Evolutionary conservation across 2,797 vertebrate genomes (phyloP), one percentile per base, ranked within the genome.

Genomic region (Pogonophryne albipinna): DNA sequence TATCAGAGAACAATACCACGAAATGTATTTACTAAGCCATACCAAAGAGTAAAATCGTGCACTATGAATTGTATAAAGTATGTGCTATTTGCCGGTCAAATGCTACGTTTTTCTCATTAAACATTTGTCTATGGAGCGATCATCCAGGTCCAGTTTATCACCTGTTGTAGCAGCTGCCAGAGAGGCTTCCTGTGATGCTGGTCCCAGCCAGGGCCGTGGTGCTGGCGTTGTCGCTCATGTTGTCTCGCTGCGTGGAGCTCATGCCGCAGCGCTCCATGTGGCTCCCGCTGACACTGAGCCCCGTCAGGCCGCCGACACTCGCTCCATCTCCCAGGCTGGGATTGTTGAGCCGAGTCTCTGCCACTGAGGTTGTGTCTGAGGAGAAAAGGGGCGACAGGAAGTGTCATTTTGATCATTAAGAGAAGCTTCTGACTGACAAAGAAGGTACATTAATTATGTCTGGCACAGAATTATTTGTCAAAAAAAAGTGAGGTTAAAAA

Each of bases 101-200:
- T 51, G 19, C 2, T 2, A 16, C 4, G 6, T 9, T 31, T 51
- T 41, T 72, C 60, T 63, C 14, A 46, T 34, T 19, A 9, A 19
- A 53, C 13, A 47, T 52, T 10, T 6, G 38, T 3, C 4, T 5
- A 10, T 12, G 15, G 1, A 45, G 20, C 56, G 3, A 31, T 56
- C 27, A 44, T 17, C 23, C 56, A 27, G n/a, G 7, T 56, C 8
- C 1, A 38, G 34, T 38, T 38, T 38, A 6, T 88, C 80, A 98
- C 98, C 98, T 96, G 95, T 98, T 98, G 61, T 98, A 99, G 89
- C 97, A 99, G 93, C 98, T 98, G 50, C 98, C 97, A 0, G 97
- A 97, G 76, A 99, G 94, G 77, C 98, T 99, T 72, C 98, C 98
- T 0, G 97, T 99, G 78, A 99, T 99, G 67, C 97, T 99, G 45